Evolutionary conservation across 1,140 invertebrate species (phyloP).

Genomic region (Heliothis subflexa): DNA sequence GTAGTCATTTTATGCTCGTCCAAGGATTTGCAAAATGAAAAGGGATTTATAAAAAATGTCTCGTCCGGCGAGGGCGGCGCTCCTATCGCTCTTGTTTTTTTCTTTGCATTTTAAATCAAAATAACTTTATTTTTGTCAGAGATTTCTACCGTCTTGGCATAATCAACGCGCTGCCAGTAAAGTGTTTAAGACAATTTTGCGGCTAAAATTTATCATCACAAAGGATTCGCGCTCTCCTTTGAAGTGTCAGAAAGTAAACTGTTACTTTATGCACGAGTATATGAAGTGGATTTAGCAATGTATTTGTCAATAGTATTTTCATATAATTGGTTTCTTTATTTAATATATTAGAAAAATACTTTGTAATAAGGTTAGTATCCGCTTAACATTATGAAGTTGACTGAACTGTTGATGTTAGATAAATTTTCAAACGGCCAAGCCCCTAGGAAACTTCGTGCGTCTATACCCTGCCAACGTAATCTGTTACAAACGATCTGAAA

Average conservation of each 20-base stretch:
- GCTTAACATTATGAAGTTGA: neutral
- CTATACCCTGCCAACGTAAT: conserved; percentile 54
- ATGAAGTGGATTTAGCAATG: neutral
- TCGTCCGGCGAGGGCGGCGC: conserved; percentile 55
- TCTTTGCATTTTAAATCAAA: conserved; percentile 82
- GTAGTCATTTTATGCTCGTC: conserved; percentile 61
- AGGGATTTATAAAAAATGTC: conserved; percentile 68
- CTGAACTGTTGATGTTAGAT: conserved; percentile 17
- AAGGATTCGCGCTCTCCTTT: conserved; percentile 64
- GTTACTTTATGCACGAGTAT: neutral
- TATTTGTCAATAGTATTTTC: no score
- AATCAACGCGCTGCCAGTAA: conserved; percentile 72
- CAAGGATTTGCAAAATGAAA: conserved; percentile 77
- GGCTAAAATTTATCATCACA: conserved; percentile 68
- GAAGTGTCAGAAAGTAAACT: conserved; percentile 56
- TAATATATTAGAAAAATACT: no score
- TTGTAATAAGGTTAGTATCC: no score
- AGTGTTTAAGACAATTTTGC: conserved; percentile 79
- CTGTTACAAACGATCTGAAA: conserved; percentile 72
- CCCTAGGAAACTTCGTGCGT: conserved; percentile 32
- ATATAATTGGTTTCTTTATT: no score
- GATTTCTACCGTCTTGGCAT: conserved; percentile 77
- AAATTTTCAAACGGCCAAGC: conserved; percentile 8
- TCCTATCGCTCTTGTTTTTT: conserved; percentile 67
- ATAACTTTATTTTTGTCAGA: conserved; percentile 80